Evolutionary conservation across 2,113 vertebrate genomes (phyloP), one percentile per base, ranked within the genome.

Genomic region (Lepus europaeus): DNA sequence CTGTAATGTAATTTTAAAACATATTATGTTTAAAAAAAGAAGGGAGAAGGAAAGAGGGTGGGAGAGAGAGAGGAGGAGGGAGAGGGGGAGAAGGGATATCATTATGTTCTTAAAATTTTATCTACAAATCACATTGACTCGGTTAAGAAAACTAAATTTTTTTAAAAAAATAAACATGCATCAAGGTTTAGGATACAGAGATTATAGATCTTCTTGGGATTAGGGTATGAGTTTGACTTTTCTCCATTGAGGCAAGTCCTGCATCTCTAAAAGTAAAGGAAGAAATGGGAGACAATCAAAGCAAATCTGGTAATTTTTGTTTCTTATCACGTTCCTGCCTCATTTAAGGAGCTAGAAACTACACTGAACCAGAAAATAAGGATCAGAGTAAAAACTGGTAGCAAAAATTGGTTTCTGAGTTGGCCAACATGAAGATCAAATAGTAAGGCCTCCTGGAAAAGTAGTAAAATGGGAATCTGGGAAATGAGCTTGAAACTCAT

Each of bases 151-250:
- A 8, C 45, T 45, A 45, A 45, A 45, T 45, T 45, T 45, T 45
- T 45, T 45, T 7, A 96, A 78, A 36, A 70, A 33, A 94, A 96
- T 87, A 82, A 88, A 82, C 59, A 95, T 87, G 74, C 39, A 69
- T 16, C 73, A 19, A 82, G 87, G 80, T 91, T 92, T 23, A 94
- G 90, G 49, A n/a, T 91, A 85, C 22, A 91, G 70, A 92, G 23
- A 78, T 0, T 23, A n/a, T n/a, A 76, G 10, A 86, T 49, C 87
- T 92, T 69, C 45, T 45, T 45, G 45, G 7, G 45, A 45, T 45
- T 45, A 45, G 45, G 45, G 45, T 45, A 45, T 76, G 8, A 13
- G 64, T 82, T 94, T 74, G 64, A 2, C 39, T 81, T 82, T 73
- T 77, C 79, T 33, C 56, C 11, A 85, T 70, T 82, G 23, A 87